Conservation (phyloP, 2,113 vertebrate genomes). For the Psilopsiagon aymara region DNA sequence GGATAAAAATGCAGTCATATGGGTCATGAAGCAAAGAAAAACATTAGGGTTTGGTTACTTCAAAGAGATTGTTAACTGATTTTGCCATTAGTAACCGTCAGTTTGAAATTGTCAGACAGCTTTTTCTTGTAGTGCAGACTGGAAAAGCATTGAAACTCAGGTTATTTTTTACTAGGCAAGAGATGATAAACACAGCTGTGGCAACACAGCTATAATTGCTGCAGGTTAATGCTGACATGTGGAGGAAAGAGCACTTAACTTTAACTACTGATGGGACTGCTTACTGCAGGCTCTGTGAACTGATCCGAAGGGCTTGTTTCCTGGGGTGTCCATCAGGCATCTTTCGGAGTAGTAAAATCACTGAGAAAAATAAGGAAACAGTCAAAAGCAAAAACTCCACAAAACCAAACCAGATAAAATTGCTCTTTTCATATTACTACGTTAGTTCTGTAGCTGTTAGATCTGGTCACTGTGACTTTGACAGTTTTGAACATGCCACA, state of each 20-base stretch:
- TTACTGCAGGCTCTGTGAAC: neutral
- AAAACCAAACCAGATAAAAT: neutral
- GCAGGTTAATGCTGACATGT: neutral
- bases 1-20: neutral
- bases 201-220: neutral
- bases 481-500: neutral
- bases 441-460: neutral
- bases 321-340: neutral
- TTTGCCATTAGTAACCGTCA: neutral
- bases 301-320: neutral
- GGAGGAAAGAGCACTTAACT: neutral
- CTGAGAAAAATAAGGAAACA: neutral
- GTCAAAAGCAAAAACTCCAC: fast-evolving
- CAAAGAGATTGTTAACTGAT: neutral
- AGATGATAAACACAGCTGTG: neutral
- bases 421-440: neutral
- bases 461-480: neutral
- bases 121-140: neutral
- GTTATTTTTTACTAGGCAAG: neutral
- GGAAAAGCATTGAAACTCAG: neutral
- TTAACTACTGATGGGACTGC: neutral
- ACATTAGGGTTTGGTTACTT: neutral
- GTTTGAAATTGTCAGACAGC: neutral
- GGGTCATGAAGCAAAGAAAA: neutral
- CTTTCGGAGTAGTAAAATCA: neutral